phyloP scores from a whole-genome alignment of 2,888 invertebrate species.

The Anaspis maculata region DNA sequence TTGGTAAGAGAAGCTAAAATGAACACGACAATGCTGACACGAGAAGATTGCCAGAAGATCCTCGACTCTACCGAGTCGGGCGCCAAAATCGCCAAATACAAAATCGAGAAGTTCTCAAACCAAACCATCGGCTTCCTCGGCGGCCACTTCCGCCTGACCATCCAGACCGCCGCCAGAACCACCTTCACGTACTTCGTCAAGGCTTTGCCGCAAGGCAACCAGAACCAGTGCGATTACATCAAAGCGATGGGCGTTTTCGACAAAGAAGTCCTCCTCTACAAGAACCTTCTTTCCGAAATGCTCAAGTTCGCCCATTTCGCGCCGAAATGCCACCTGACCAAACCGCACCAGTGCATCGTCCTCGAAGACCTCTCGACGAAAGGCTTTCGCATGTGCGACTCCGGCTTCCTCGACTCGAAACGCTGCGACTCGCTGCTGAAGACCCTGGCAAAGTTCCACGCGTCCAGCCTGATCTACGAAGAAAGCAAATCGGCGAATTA shows the following conservation, averaged over 20 bases:
- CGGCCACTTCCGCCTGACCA: constrained; percentile 24
- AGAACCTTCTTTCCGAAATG: constrained; percentile 26
- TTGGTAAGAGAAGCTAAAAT: too few relatives aligned
- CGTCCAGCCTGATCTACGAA: constrained; percentile 47
- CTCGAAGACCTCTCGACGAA: constrained; percentile 44
- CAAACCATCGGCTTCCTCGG: constrained; percentile 27
- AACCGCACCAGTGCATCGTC: constrained; percentile 43
- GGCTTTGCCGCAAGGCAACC: constrained; percentile 46
- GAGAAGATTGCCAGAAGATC: constrained; percentile 23
- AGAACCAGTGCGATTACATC: constrained; percentile 44
- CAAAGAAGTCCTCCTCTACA: constrained; percentile 30
- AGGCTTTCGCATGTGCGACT: constrained; percentile 27
- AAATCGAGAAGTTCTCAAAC: constrained; percentile 19
- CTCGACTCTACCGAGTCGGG: constrained; percentile 7
- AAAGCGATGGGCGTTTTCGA: constrained; percentile 44
- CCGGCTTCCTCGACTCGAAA: constrained; percentile 17
- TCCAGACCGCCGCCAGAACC: constrained; percentile 20
- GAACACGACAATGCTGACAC: too few relatives aligned
- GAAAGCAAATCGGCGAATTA: too few relatives aligned
- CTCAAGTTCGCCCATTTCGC: too few relatives aligned
- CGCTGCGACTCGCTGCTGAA: constrained; percentile 14
- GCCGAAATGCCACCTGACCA: constrained; percentile 40
- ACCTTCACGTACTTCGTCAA: constrained; percentile 56
- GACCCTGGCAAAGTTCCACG: constrained; percentile 45
- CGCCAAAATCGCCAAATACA: constrained; percentile 15